Evolutionary conservation across 2,797 vertebrate genomes (phyloP), one percentile per base, ranked within the genome.

Genomic region (Dipus sagitta): DNA sequence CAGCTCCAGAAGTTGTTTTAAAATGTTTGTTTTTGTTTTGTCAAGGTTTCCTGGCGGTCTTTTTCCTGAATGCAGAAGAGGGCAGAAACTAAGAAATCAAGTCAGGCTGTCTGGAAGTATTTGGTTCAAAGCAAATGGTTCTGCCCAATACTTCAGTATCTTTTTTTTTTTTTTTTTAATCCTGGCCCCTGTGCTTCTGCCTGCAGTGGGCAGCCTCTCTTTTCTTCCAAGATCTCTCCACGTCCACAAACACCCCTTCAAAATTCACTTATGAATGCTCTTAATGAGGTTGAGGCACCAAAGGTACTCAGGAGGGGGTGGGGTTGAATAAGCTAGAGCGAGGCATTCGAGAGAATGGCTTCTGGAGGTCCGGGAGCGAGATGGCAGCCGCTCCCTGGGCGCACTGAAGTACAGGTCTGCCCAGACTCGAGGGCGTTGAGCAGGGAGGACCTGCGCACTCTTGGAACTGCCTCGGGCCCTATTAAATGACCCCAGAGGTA

Each of bases 41-140:
- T 58, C 10, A 6, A 90, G 72, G 67, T 83, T 30, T 60, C 75
- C 83, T 78, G 87, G 42, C 38, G 12, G n/a, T 82, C 54, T 89
- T 65, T 72, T 81, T 32, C 17, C 0, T 70, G 67, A 24, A 5
- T 28, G 30, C n/a, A 23, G n/a, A 64, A n/a, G 47, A 47, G 86
- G 60, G n/a, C 34, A 30, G 17, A 21, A 60, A 24, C 74, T 86
- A 80, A 88, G 64, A 83, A 87, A 26, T 72, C 47, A 68, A 90
- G 13, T 76, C 86, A 75, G 64, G 47, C 62, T 84, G 30, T 94
- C 86, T 90, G n/a, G 32, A 70, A 70, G 80, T 75, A 58, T 65
- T 75, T 71, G 52, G 3, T 81, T 88, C 71, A 71, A 78, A 85
- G 79, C 14, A 64, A 34, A 30, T 76, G 20, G 23, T 72, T 86